phyloP scores from a whole-genome alignment of 2,797 vertebrate species.

The Acipenser oxyrinchus region DNA sequence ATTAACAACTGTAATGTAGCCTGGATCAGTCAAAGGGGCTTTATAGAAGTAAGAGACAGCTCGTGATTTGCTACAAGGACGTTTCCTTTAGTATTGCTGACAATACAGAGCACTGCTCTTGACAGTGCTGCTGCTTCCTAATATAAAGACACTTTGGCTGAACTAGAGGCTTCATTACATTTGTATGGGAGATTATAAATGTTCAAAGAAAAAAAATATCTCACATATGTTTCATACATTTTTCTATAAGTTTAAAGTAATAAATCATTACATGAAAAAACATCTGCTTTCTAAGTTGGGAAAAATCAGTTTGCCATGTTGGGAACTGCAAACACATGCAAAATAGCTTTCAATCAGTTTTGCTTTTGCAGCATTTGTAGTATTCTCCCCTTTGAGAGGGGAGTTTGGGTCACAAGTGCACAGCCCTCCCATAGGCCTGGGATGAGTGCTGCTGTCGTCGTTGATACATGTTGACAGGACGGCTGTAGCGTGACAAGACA shows the following conservation, averaged over 20 bases:
- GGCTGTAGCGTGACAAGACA: constrained; percentile 57
- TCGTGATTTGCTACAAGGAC: too few relatives aligned
- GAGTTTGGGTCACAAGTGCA: not conserved
- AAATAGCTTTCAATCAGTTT: not conserved
- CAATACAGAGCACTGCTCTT: too few relatives aligned
- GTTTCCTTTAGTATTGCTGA: too few relatives aligned
- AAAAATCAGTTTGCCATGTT: not conserved
- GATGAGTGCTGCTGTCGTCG: constrained; percentile 32
- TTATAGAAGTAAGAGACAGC: too few relatives aligned
- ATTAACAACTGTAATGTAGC: too few relatives aligned
- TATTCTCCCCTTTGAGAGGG: not conserved
- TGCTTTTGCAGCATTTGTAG: not conserved
- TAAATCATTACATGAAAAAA: not conserved
- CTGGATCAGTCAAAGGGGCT: too few relatives aligned
- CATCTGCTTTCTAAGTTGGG: not conserved
- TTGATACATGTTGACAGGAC: constrained; percentile 50
- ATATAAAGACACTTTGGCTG: too few relatives aligned
- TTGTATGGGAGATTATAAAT: too few relatives aligned
- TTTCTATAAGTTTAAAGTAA: too few relatives aligned
- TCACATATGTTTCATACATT: not conserved
- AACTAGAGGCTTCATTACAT: too few relatives aligned
- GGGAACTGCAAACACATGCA: not conserved
- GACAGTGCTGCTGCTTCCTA: too few relatives aligned
- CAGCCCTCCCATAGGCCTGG: not conserved
- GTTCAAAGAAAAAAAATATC: too few relatives aligned